phyloP scores from a whole-genome alignment of 2,888 invertebrate species.

The Lycophotia porphyrea region DNA sequence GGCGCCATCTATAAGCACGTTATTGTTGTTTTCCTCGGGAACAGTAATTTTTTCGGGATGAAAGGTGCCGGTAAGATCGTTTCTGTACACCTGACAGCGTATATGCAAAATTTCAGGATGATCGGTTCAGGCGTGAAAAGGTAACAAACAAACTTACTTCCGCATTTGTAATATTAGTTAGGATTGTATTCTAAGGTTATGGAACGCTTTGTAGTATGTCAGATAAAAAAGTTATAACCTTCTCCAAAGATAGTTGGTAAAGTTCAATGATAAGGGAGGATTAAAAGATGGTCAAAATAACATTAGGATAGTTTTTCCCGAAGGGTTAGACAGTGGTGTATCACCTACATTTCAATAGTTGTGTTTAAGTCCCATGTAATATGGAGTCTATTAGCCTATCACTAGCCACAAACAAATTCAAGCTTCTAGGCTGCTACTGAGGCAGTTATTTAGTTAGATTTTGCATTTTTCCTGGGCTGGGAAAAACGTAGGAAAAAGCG shows the following conservation, averaged over 20 bases:
- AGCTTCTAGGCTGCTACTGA: neutral
- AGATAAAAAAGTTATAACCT: neutral
- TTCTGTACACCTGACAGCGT: too few species aligned
- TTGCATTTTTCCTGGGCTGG: neutral
- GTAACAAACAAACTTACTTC: too few species aligned
- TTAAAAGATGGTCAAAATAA: neutral
- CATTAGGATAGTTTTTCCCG: neutral
- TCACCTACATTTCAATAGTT: neutral
- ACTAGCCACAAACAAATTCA: neutral
- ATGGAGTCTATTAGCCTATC: too few species aligned
- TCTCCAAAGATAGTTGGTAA: neutral
- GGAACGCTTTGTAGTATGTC: neutral
- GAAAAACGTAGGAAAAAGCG: conserved; percentile 1
- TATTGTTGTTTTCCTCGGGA: too few species aligned
- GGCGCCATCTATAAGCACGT: too few species aligned
- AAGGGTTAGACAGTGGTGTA: neutral
- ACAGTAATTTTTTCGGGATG: too few species aligned
- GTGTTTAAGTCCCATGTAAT: neutral
- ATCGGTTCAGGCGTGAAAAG: too few species aligned
- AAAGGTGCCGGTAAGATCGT: too few species aligned
- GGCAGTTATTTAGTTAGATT: neutral
- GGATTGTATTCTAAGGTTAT: neutral
- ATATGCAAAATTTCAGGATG: too few species aligned
- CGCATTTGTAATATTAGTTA: too few species aligned
- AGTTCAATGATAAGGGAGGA: neutral